Evolutionary conservation across 1,140 invertebrate species (phyloP).

Genomic region (Acromyrmex heyeri): DNA sequence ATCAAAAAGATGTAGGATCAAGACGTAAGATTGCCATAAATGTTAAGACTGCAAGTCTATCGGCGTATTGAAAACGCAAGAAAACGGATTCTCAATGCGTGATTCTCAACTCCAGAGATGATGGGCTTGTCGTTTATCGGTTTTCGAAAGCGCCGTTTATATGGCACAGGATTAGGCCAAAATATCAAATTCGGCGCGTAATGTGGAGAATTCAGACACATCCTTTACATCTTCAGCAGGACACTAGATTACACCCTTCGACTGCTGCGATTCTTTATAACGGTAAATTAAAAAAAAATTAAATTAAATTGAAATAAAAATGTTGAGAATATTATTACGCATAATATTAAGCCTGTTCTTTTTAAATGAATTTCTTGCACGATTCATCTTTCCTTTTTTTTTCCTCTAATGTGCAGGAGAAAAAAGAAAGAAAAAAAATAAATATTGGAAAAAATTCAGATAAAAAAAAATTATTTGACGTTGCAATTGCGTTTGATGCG

Average conservation of each 20-base stretch:
- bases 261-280: slow-evolving; percentile 83
- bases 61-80: background rate
- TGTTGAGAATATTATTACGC: background rate
- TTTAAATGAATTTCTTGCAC: too few relatives aligned
- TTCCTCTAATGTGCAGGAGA: too few relatives aligned
- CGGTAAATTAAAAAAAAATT: slow-evolving; percentile 73
- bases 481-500: background rate
- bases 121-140: slow-evolving; percentile 48
- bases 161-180: slow-evolving; percentile 73
- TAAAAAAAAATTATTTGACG: background rate
- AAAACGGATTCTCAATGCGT: slow-evolving; percentile 4
- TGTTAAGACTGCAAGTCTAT: background rate
- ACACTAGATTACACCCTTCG: slow-evolving; percentile 83
- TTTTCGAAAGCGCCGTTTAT: slow-evolving; percentile 58
- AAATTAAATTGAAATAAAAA: slow-evolving; percentile 32
- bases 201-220: slow-evolving; percentile 86
- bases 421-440: too few relatives aligned
- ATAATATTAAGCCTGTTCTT: too few relatives aligned
- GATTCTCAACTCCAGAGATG: slow-evolving; percentile 13
- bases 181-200: slow-evolving; percentile 72
- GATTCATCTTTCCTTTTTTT: too few relatives aligned
- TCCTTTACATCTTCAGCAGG: slow-evolving; percentile 83
- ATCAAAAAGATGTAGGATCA: background rate
- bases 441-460: too few relatives aligned
- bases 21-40: slow-evolving; percentile 5